Base-by-base conservation (phyloP, 2,888 invertebrate genomes). In the Chymomyza caudatula region DNA sequence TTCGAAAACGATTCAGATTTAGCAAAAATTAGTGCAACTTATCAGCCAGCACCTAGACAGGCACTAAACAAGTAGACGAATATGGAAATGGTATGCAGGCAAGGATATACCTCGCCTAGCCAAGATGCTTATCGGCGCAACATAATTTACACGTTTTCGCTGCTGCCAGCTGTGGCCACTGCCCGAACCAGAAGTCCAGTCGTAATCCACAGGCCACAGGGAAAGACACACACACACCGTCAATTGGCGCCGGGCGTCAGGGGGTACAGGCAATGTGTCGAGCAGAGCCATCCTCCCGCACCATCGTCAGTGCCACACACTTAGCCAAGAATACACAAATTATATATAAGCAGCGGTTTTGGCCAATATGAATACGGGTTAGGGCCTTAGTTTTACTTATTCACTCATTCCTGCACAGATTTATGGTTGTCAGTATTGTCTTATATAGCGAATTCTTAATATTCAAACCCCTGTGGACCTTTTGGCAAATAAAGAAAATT, bases 181-280 rank as follows among this genome's bases (percentile, higher is more conserved):
- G 63, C 49, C 59, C 6, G 44, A 2, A 4, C 42, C 53, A 61
- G 59, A 42, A 15, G 29, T 2, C 29, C 56, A 60, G 61, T 59
- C 59, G 55, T 56, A 58, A 67, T 71, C 67, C 61, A 63, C 54
- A 55, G 23, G 6, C 60, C 59, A 22, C 29, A 11, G 23, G 23
- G 20, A 53, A 63, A 71, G 49, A 57, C 58, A 68, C 69, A 68
- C 67, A 65, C 29, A 2, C 29, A 4, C 8, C 11, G 29, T 59
- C 71, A 66, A 69, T 76, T 85, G 86, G 85, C 87, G 85, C 85
- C 82, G 76, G 77, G 76, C 76, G 76, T 80, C 79, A 79, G 60
- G 68, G 66, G 71, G 78, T 82, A 78, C 79, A 80, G 73, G 64
- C 73, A 71, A 69, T 58, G 19, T 67, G 52, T 23, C 43, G 60